Evolutionary conservation across 1,140 invertebrate genomes (phyloP).

Genomic region (Venturia canescens): DNA sequence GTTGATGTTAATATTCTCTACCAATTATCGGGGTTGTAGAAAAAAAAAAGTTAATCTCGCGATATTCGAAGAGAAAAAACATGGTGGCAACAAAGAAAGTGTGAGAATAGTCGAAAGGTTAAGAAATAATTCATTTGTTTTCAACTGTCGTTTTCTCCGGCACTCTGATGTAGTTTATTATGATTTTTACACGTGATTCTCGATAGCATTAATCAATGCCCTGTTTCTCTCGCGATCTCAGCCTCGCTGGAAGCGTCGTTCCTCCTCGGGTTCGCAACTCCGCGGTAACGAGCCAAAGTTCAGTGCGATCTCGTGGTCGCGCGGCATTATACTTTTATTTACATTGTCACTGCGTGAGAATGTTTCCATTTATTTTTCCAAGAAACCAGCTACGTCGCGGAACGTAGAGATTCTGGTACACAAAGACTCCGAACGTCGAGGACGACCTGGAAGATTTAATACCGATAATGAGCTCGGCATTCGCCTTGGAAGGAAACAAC

Average conservation of each 20-base stretch:
- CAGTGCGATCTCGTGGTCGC: not conserved
- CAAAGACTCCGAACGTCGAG: not conserved
- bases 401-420: not conserved
- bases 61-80: too few relatives aligned
- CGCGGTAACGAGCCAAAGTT: slow-evolving; percentile 21
- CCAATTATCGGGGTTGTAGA: too few relatives aligned
- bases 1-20: too few relatives aligned
- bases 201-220: not conserved
- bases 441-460: not conserved
- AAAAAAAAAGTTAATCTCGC: too few relatives aligned
- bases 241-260: not conserved
- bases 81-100: too few relatives aligned
- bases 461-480: not conserved
- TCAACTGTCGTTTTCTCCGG: not conserved
- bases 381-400: not conserved
- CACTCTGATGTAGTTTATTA: too few relatives aligned
- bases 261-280: not conserved
- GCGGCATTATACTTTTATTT: not conserved
- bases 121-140: not conserved
- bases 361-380: not conserved
- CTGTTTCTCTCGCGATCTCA: not conserved
- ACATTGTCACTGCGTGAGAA: slow-evolving; percentile 42
- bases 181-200: too few relatives aligned
- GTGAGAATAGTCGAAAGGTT: not conserved
- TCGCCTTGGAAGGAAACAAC: not conserved